A percentile compares a stretch with the other conserved stretches of the same genome.
Evolutionary conservation across 2,113 vertebrate genomes (phyloP).

Genomic region (Pterocles gutturalis): DNA sequence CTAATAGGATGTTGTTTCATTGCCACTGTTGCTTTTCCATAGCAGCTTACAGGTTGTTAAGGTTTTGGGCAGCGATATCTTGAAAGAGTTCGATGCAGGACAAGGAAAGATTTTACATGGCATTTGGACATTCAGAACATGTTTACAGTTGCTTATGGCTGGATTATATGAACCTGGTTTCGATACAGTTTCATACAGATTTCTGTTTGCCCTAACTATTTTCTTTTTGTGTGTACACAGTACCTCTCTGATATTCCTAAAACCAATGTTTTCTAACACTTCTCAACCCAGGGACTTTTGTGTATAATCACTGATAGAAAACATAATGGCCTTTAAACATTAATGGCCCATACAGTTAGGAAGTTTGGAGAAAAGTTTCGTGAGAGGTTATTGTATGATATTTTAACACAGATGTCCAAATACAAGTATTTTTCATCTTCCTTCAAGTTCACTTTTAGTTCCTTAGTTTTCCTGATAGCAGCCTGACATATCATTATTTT

Average conservation of each 20-base stretch:
- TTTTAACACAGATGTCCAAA: background rate
- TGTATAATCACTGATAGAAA: background rate
- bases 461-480: background rate
- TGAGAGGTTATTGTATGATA: background rate
- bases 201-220: background rate
- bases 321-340: background rate
- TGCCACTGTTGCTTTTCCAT: background rate
- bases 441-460: background rate
- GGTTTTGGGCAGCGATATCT: background rate
- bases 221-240: background rate
- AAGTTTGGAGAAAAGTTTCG: background rate
- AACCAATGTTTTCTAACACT: background rate
- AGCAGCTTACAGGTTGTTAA: background rate
- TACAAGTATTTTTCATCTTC: background rate
- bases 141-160: background rate
- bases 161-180: background rate
- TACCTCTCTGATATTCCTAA: background rate
- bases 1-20: background rate
- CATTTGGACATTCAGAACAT: background rate
- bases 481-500: background rate
- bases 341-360: background rate
- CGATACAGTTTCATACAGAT: background rate
- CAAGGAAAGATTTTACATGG: background rate
- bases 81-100: fast-evolving
- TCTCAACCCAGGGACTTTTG: background rate